These are phyloP conservation scores for Rhinopomastus cyanomelas DNA, from an alignment of 2,113 vertebrate species.

Conservation along the genomic window DNA sequence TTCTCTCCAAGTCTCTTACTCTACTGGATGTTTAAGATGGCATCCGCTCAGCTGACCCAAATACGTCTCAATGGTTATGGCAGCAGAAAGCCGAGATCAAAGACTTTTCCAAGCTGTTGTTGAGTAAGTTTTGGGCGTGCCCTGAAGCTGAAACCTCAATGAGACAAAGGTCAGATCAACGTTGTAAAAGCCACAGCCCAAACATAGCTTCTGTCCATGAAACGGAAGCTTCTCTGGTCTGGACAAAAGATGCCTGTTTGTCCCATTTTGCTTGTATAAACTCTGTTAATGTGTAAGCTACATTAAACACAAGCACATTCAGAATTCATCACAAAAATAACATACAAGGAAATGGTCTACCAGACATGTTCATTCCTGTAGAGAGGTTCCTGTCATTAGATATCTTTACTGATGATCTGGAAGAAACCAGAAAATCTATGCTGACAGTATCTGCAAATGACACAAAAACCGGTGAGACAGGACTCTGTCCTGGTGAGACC, in stretches of 20 bases:
- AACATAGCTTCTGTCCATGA: not conserved
- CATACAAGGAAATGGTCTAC: not conserved
- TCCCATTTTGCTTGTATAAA: not conserved
- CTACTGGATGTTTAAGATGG: not conserved
- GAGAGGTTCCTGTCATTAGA: not conserved
- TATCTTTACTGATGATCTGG: not conserved
- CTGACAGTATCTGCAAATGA: not conserved
- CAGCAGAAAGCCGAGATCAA: not conserved
- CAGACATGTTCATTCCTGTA: not conserved
- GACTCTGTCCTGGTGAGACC: too few species aligned
- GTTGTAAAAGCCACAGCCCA: not conserved
- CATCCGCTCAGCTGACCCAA: not conserved
- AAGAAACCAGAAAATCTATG: not conserved
- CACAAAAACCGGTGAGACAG: not conserved
- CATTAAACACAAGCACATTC: not conserved
- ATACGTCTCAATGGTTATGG: not conserved
- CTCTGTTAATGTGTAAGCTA: too few species aligned
- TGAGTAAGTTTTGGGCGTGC: not conserved
- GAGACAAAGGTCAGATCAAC: not conserved
- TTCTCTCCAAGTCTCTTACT: not conserved
- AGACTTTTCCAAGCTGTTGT: not conserved
- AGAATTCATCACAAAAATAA: not conserved
- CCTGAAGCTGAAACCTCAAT: not conserved
- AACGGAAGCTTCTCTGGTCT: rapidly evolving
- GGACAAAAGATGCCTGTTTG: not conserved